These are phyloP conservation scores for Lasius fuliginosus DNA, from an alignment of 2,888 invertebrate species.

Conservation along the genomic window DNA sequence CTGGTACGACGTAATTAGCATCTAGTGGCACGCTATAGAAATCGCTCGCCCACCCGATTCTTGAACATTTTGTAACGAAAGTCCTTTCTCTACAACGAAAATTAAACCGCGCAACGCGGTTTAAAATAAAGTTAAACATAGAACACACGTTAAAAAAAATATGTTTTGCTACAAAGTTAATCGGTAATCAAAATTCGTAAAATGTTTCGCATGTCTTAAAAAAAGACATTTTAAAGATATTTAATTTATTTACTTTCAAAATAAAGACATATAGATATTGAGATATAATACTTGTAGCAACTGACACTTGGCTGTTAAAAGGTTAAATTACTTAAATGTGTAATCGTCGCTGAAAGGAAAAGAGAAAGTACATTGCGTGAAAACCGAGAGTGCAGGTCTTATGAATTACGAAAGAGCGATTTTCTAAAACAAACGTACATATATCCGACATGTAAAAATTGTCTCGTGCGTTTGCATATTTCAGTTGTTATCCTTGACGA, in stretches of 20 bases:
- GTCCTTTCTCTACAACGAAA: neutral
- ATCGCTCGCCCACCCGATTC: constrained; percentile 62
- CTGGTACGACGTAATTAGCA: constrained; percentile 10
- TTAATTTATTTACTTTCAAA: neutral
- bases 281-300: neutral
- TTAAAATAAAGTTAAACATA: constrained; percentile 7
- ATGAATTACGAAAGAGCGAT: constrained; percentile 51
- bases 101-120: neutral
- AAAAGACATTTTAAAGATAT: neutral
- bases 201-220: constrained; percentile 1
- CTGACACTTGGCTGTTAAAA: constrained; percentile 36
- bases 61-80: constrained; percentile 48
- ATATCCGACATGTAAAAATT: constrained; percentile 28
- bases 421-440: constrained; percentile 49
- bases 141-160: neutral
- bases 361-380: constrained; percentile 49
- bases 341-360: constrained; percentile 28
- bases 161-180: neutral
- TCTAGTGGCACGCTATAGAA: constrained; percentile 44
- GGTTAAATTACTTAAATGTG: constrained; percentile 48
- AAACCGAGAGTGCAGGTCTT: constrained; percentile 52
- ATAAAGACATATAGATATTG: neutral
- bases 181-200: neutral
- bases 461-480: constrained; percentile 33
- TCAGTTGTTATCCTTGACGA: constrained; percentile 43